Evolutionary conservation across 1,140 invertebrate genomes (phyloP), one percentile per base, ranked within the genome.

Genomic region (Teleogryllus occipitalis): DNA sequence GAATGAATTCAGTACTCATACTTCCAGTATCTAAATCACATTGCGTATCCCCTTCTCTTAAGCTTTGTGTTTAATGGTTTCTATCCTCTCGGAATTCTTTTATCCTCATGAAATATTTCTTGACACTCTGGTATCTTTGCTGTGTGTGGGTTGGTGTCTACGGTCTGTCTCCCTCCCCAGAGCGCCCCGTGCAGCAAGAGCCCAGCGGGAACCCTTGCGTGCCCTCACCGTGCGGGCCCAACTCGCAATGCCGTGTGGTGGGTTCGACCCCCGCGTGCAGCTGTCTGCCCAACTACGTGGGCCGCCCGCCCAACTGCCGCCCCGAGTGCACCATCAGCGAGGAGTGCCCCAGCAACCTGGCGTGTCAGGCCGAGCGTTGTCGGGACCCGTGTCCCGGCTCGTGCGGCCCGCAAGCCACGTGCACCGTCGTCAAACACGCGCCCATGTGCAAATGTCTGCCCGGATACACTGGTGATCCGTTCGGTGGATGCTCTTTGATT

Each of bases 171-270:
- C 27, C 75, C 8, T 65, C 79, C 77, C 39, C 79, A 82, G 82
- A 80, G 79, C 79, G 82, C 72, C 83, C 83, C 65, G 82, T 82
- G 47, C 82, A 65, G 80, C 81, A 49, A 80, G 76, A 48, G 80
- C 78, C 78, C n/a, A 76, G 39, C 48, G 73, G 75, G 7, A 82
- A 84, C 65, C 84, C 84, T 77, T 83, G 86, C 81, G 81, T 86
- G 54, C 84, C 86, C 21, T 88, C 86, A 74, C 86, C 86, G 27
- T 87, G 87, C 82, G 87, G 87, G 8, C 82, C 84, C 5, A 85
- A 87, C 79, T 85, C 86, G 22, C 78, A 84, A 14, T 87, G 86
- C 80, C 82, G 84, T 74, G 83, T 85, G 6, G 80, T 83, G 39
- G 85, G 85, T 46, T 81, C 80, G 27, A 82, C 76, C 82, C 83